phyloP scores from a whole-genome alignment of 2,113 vertebrate species.

The Aspiorhynchus laticeps region DNA sequence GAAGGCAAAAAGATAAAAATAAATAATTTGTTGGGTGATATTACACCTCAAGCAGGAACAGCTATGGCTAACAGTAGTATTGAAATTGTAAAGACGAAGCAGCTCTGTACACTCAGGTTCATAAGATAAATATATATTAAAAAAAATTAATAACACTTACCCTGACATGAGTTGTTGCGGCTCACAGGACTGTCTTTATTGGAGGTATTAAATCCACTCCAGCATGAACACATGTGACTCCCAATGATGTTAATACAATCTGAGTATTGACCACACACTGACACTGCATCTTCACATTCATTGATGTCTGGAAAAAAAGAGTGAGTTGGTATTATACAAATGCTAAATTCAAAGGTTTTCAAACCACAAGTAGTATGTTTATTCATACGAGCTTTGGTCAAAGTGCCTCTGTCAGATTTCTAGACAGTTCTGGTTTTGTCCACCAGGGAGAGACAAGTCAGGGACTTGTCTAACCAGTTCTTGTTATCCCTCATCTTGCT shows the following conservation, averaged over 20 bases:
- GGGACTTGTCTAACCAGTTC: not conserved
- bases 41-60: not conserved
- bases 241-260: conserved; percentile 26
- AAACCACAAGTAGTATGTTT: too few relatives aligned
- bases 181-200: conserved; percentile 46
- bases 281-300: not conserved
- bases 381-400: not conserved
- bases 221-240: conserved; percentile 58
- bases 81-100: not conserved
- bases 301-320: conserved; percentile 10
- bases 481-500: not conserved
- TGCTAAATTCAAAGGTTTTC: not conserved
- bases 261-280: conserved; percentile 37
- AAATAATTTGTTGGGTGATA: not conserved
- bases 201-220: not conserved
- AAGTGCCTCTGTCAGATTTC: not conserved
- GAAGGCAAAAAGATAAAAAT: fast-evolving
- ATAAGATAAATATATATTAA: too few relatives aligned
- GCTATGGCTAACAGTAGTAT: not conserved
- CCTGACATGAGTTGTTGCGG: conserved; percentile 11
- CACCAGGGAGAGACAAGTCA: not conserved
- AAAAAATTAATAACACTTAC: not conserved
- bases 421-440: not conserved
- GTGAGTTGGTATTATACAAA: not conserved
- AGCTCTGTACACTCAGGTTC: not conserved